Evolutionary conservation across 2,113 vertebrate genomes (phyloP), one percentile per base, ranked within the genome.

Genomic region (Megaleporinus macrocephalus): DNA sequence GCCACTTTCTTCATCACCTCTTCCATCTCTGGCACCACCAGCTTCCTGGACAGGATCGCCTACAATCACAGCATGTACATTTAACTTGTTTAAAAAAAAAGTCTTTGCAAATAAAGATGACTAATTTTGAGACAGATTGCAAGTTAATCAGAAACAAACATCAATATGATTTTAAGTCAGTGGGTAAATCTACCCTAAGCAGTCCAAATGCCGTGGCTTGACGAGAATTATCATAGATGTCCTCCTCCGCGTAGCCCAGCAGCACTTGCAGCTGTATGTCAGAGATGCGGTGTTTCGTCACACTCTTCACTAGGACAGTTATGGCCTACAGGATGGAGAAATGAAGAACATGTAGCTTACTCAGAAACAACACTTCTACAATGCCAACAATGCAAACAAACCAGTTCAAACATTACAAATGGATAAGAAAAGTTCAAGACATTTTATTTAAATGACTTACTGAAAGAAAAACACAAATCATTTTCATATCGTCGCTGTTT

Each of bases 201-300:
- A 99, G 94, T 33, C 98, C 95, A 29, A 99, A 99, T 1, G 98
- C 97, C 0, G 98, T 98, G 33, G 97, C 96, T 87, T 97, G 98
- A 65, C 97, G 94, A 0, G 97, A 95, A 24, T 94, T 94, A 70
- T 99, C 98, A 12, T 98, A 97, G 83, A 99, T 98, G 90, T 99
- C 98, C 87, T 99, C 98, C 89, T 99, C 98, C 0, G 96, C 97
- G 47, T 97, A 99, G 55, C 96, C 97, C 78, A 99, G 93, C 73
- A 99, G 91, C 80, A 99, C 96, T 16, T 98, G 98, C 51, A 99
- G 95, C 70, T 99, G 97, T 0, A 95, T 95, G 84, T 96, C 94
- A 0, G 96, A 95, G 83, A 99, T 92, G 6, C 76, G 86, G 82
- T 94, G 93, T 75, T 91, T 94, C 76, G 92, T 95, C 44, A 93